phyloP scores from a whole-genome alignment of 2,797 vertebrate species.

The Anguilla megastoma region DNA sequence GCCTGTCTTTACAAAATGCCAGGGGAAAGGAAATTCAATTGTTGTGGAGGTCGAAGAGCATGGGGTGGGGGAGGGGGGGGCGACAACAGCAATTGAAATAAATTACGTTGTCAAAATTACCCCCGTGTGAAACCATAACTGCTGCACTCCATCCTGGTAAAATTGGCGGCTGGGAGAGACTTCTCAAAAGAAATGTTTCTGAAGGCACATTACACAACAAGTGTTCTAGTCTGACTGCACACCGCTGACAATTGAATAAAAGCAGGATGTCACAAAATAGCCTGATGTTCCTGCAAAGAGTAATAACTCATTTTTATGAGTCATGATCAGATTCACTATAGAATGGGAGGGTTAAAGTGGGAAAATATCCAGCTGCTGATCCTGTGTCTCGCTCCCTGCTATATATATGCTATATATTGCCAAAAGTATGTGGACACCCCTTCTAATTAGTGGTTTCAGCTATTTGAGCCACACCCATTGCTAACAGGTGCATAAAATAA shows the following conservation, averaged over 20 bases:
- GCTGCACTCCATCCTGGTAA: slow-evolving; percentile 13
- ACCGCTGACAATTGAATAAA: slow-evolving; percentile 27
- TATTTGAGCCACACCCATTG: no score
- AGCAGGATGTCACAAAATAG: slow-evolving; percentile 11
- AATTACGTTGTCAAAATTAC: slow-evolving; percentile 28
- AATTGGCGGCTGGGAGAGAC: slow-evolving; percentile 28
- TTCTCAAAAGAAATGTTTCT: slow-evolving; percentile 19
- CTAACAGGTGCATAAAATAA: no score
- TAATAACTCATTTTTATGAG: slow-evolving; percentile 23
- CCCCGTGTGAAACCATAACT: background rate
- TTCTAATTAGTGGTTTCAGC: no score
- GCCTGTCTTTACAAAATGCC: slow-evolving; percentile 8
- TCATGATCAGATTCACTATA: slow-evolving; percentile 6
- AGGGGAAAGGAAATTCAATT: slow-evolving; percentile 23
- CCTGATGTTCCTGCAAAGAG: background rate
- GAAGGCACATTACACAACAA: slow-evolving; percentile 13
- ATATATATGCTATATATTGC: no score
- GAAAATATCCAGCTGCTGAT: background rate
- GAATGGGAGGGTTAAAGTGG: background rate
- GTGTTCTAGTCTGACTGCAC: background rate
- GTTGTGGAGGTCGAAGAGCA: slow-evolving; percentile 28
- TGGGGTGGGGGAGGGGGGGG: no score
- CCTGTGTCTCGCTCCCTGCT: no score
- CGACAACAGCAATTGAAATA: slow-evolving; percentile 27
- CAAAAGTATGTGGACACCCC: no score